Evolutionary conservation across 2,888 invertebrate species (phyloP), one percentile per base, ranked within the genome.

Genomic region (Zygogramma bicolorata): DNA sequence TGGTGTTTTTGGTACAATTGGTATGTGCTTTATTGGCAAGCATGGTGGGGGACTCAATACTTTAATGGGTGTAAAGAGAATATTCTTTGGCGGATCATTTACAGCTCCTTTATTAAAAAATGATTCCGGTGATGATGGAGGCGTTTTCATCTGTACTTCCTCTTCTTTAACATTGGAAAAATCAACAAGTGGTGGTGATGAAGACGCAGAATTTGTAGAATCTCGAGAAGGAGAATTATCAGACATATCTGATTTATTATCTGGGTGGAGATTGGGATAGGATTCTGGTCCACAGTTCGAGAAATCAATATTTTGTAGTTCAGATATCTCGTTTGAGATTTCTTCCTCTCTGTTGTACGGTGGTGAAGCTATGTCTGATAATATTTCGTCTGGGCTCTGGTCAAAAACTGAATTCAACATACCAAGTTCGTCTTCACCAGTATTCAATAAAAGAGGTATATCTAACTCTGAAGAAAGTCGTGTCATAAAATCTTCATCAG

Each of bases 401-500:
- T 86, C 86, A 66, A 85, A 81, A 68, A 84, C 82, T 0, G 86
- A 84, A 78, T 84, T 84, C 34, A 86, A 77, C 53, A 86, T 76
- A 38, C 81, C 82, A 75, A 84, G 76, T 70, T 86, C 84, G 77
- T 86, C 85, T 67, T 86, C 84, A 10, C 84, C 82, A 18, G 83
- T 80, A 71, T 86, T 85, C 42, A 86, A 75, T n/a, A 86, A 74
- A 20, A 86, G 74, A 0, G 87, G 87, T 66, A 87, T 86, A 76
- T 86, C 85, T 70, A 87, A 79, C 73, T 84, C 85, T 7, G 84
- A 81, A 27, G 86, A 85, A 34, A 87, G 71, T 71, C 86, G 85
- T 68, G 86, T 84, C 31, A 87, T 75, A 68, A 87, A 86, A 75
- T 87, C 86, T 75, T 87, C 87, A 70, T 86, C 86, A 7, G 84